Evolutionary conservation across 2,113 vertebrate genomes (phyloP).

Genomic region (Prunella fulvescens): DNA sequence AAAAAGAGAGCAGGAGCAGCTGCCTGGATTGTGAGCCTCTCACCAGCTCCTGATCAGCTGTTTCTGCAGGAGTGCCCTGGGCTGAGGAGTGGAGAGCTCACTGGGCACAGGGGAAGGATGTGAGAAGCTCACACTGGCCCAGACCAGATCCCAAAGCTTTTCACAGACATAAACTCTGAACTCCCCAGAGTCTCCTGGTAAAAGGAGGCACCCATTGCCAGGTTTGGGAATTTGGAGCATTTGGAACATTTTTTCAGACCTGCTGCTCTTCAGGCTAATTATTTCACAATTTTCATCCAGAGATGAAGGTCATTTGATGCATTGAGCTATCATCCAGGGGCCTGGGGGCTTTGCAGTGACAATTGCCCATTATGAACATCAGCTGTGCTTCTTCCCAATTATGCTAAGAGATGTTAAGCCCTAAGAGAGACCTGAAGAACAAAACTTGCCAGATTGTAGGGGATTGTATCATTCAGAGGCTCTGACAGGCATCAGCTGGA

Average conservation of each 20-base stretch:
- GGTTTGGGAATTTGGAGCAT: neutral
- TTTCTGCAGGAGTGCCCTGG: neutral
- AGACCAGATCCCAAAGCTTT: neutral
- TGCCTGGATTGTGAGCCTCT: neutral
- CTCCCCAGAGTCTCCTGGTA: neutral
- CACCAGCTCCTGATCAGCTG: neutral
- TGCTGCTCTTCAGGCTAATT: neutral
- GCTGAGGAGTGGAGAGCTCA: neutral
- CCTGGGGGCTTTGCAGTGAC: neutral
- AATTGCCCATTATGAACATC: neutral
- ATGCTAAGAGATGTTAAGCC: neutral
- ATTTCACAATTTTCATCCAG: neutral
- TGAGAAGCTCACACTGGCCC: neutral
- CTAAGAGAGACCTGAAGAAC: neutral
- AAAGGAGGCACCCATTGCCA: neutral
- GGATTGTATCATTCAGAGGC: neutral
- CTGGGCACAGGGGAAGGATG: no score
- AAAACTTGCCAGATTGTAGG: neutral
- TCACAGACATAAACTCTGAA: neutral
- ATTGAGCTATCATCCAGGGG: neutral
- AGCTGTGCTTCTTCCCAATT: neutral
- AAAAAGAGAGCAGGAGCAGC: neutral
- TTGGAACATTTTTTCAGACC: neutral
- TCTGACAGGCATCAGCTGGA: neutral
- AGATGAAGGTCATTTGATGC: neutral